Conservation (phyloP, 2,113 vertebrate species). For the Cyprinodon brontotheroides region DNA sequence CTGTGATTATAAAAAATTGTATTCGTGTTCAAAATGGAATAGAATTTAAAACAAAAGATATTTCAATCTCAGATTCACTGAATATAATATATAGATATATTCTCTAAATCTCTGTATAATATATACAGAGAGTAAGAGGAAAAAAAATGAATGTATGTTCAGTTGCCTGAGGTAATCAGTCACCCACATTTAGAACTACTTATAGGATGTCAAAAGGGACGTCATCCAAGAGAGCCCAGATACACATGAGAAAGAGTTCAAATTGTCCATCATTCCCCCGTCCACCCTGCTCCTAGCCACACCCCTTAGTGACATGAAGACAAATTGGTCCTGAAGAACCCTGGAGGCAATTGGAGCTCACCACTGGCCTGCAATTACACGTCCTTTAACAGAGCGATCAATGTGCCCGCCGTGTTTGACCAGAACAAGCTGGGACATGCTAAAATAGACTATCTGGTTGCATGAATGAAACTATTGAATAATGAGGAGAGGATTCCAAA, state of each 20-base stretch:
- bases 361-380: constrained; percentile 61
- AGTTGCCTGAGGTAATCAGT: no score
- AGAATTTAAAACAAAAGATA: no score
- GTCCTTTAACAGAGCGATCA: constrained; percentile 61
- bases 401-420: constrained; percentile 37
- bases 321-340: constrained; percentile 66
- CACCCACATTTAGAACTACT: no score
- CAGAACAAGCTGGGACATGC: constrained; percentile 17
- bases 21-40: no score
- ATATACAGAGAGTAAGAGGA: no score
- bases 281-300: constrained; percentile 14
- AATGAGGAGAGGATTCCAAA: constrained; percentile 27
- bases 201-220: no score
- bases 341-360: constrained; percentile 58
- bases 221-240: no score
- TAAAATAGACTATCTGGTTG: constrained; percentile 39
- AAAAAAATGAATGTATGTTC: no score
- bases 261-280: constrained; percentile 33
- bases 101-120: no score
- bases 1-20: no score
- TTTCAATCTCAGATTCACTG: no score
- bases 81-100: no score
- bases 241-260: constrained; percentile 31
- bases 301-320: constrained; percentile 52
- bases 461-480: constrained; percentile 22